phyloP scores from a whole-genome alignment of 2,888 invertebrate species.

The Erebia palarica region DNA sequence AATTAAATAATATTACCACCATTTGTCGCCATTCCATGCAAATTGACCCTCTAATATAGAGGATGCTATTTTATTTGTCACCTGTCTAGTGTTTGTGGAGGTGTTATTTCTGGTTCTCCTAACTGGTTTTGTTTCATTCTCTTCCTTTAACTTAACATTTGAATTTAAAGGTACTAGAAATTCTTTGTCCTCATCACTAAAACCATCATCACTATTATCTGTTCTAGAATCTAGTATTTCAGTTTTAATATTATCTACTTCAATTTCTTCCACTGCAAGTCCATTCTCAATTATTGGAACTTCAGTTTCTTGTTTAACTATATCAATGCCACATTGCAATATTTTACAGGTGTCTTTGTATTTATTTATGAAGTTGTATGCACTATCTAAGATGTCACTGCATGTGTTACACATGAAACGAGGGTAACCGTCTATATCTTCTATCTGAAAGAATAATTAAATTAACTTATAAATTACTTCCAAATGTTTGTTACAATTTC shows the following conservation, averaged over 20 bases:
- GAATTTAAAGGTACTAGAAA: slow-evolving; percentile 26
- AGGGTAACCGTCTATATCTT: slow-evolving; percentile 68
- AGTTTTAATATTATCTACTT: slow-evolving; percentile 50
- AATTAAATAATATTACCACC: slow-evolving; percentile 64
- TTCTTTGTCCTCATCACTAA: slow-evolving; percentile 26
- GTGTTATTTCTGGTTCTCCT: slow-evolving; percentile 39
- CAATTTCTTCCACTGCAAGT: slow-evolving; percentile 46
- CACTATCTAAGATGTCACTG: slow-evolving; percentile 54
- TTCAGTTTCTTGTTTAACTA: slow-evolving; percentile 56
- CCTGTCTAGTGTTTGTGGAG: slow-evolving; percentile 38
- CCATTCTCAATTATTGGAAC: slow-evolving; percentile 31
- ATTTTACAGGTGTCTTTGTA: slow-evolving; percentile 59
- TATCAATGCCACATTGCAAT: slow-evolving; percentile 52
- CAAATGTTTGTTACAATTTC: too few relatives aligned
- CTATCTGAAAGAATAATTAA: slow-evolving; percentile 56
- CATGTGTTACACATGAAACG: slow-evolving; percentile 63
- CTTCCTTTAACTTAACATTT: slow-evolving; percentile 37
- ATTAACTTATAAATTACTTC: neutral
- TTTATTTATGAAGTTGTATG: slow-evolving; percentile 61
- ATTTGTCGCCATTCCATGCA: slow-evolving; percentile 67
- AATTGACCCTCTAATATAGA: slow-evolving; percentile 72
- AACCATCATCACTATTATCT: slow-evolving; percentile 36
- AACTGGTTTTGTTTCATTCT: slow-evolving; percentile 30
- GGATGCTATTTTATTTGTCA: slow-evolving; percentile 61
- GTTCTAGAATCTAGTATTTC: slow-evolving; percentile 45